Evolutionary conservation across 2,888 invertebrate genomes (phyloP).

Genomic region (Pseudococcus viburni): DNA sequence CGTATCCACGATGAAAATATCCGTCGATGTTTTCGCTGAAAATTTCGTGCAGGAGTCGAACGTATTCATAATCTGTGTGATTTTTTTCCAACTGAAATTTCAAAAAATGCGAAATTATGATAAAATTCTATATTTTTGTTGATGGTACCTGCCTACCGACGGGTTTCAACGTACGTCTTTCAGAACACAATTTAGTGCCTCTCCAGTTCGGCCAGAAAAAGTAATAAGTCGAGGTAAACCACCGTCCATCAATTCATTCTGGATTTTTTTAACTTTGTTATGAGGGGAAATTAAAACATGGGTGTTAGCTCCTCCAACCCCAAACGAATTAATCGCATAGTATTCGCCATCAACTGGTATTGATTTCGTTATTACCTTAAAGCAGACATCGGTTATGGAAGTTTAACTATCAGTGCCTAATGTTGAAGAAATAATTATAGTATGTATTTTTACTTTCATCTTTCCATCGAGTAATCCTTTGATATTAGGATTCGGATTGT

Average conservation of each 20-base stretch:
- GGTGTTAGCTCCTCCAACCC: constrained; percentile 10
- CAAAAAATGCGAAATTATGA: too few species aligned
- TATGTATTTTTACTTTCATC: neutral
- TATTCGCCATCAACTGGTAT: constrained; percentile 72
- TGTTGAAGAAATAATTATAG: too few species aligned
- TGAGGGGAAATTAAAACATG: constrained; percentile 2
- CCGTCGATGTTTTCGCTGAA: constrained; percentile 80
- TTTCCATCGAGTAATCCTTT: neutral
- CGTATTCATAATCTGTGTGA: constrained; percentile 77
- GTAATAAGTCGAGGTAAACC: constrained; percentile 68
- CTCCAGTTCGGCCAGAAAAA: constrained; percentile 68
- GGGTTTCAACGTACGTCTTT: constrained; percentile 72
- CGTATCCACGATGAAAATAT: constrained; percentile 74
- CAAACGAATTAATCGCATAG: constrained; percentile 72
- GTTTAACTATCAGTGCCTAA: neutral
- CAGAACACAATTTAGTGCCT: constrained; percentile 47
- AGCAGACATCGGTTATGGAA: neutral
- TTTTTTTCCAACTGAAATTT: constrained; percentile 72
- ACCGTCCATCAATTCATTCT: constrained; percentile 67
- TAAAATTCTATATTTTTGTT: neutral
- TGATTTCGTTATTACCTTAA: constrained; percentile 69
- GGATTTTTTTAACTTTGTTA: constrained; percentile 27
- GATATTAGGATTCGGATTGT: constrained; percentile 32
- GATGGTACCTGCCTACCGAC: neutral
- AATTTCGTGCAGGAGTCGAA: constrained; percentile 77